phyloP scores from a whole-genome alignment of 2,888 invertebrate species.

The Elaeidobius kamerunicus region DNA sequence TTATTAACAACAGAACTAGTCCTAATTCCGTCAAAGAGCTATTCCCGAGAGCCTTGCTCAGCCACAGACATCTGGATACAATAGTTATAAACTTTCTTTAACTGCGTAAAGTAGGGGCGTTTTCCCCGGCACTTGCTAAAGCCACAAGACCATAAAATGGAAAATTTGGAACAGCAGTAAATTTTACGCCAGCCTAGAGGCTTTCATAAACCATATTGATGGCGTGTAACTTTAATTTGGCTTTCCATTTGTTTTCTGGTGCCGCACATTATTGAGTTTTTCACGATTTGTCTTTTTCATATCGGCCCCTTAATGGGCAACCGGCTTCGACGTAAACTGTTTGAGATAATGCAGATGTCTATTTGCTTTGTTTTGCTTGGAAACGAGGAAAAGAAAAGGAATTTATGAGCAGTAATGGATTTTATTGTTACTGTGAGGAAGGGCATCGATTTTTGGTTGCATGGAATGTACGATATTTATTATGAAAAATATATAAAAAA shows the following conservation, averaged over 20 bases:
- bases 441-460: no score
- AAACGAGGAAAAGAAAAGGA: slow-evolving; percentile 3
- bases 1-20: slow-evolving; percentile 10
- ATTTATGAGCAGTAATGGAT: not conserved
- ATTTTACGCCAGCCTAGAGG: slow-evolving; percentile 31
- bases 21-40: slow-evolving; percentile 19
- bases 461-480: no score
- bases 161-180: slow-evolving; percentile 39
- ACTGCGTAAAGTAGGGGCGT: slow-evolving; percentile 31
- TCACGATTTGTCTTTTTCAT: slow-evolving; percentile 22
- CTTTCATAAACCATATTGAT: slow-evolving; percentile 37
- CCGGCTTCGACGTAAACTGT: slow-evolving; percentile 2
- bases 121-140: slow-evolving; percentile 41
- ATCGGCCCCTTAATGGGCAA: slow-evolving; percentile 8
- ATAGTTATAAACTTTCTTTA: slow-evolving; percentile 24
- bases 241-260: slow-evolving; percentile 21
- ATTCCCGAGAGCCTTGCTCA: slow-evolving; percentile 18
- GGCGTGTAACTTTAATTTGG: slow-evolving; percentile 33
- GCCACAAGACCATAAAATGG: slow-evolving; percentile 44
- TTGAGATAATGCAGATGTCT: slow-evolving; percentile 16
- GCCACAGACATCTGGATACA: slow-evolving; percentile 26
- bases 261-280: slow-evolving; percentile 14
- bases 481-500: no score
- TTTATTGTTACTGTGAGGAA: slow-evolving; percentile 1
- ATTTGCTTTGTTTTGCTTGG: slow-evolving; percentile 13